Base-by-base conservation (phyloP, 2,888 invertebrate species). In the Dicranocentrus wangi region DNA sequence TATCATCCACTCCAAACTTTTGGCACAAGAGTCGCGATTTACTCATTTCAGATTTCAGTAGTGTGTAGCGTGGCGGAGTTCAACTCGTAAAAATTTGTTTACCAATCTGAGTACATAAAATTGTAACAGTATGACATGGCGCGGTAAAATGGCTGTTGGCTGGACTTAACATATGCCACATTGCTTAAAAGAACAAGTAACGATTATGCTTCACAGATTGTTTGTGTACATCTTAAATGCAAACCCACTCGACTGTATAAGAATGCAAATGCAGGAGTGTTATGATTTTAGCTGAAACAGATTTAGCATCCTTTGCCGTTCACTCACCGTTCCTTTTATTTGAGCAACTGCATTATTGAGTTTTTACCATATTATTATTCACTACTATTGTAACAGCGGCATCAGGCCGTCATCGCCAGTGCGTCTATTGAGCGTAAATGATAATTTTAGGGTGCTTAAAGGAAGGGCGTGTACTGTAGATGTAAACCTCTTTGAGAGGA, bases 391-490 rank as follows among this genome's bases (percentile, higher is more conserved):
- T n/a, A n/a, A n/a, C n/a, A n/a, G n/a, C n/a, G n/a, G n/a, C n/a
- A 47, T 47, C 47, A 47, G n/a, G n/a, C 10, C 47, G 47, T 27
- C 10, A 13, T 68, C 13, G n/a, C n/a, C n/a, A 47, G 2, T 47
- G 10, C 15, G n/a, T 47, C 47, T 15, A 71, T 71, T n/a, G n/a
- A n/a, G n/a, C n/a, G 47, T 25, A 32, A 23, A 23, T 23, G 5
- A 43, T 58, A 43, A 71, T 71, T 42, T 27, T 71, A 60, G 60
- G 60, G 60, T 25, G 58, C 60, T 58, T 17, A 17, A 58, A 70
- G 70, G 70, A 43, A 60, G 70, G 70, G 70, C 43, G 71, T 71
- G 71, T 58, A 27, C 71, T n/a, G 1, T 25, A 43, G 10, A 60
- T 55, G 1, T 21, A 8, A 63, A 17, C 1, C 51, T 21, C 51